Percentiles rank a stretch among this genome's conserved stretches.
phyloP scores from a whole-genome alignment of 2,797 vertebrate species.

The Eulemur rubriventer region DNA sequence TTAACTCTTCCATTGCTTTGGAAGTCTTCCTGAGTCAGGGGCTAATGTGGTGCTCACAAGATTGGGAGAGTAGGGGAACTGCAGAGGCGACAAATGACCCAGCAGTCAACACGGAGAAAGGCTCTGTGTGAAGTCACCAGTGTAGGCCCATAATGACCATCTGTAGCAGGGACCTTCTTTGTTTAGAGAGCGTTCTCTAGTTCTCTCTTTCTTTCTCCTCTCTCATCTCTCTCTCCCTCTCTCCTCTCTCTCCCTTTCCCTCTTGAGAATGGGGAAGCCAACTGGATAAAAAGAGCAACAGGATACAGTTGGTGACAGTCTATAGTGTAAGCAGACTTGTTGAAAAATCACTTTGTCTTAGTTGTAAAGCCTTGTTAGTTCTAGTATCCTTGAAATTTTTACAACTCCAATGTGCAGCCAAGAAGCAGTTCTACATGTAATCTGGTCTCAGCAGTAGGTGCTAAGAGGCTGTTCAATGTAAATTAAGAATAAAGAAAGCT shows the following conservation, averaged over 20 bases:
- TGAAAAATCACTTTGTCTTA: conserved; percentile 50
- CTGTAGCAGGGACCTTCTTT: neutral
- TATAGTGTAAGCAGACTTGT: neutral
- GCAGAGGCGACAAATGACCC: neutral
- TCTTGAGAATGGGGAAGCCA: neutral
- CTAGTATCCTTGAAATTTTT: conserved; percentile 7
- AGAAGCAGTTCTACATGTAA: neutral
- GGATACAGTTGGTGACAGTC: neutral
- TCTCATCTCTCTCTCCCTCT: neutral
- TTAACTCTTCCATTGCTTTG: neutral
- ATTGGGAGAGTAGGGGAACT: neutral
- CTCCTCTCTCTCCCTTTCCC: neutral
- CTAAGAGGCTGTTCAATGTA: neutral
- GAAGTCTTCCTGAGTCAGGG: neutral
- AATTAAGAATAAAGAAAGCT: neutral
- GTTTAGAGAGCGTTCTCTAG: neutral
- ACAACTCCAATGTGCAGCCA: neutral
- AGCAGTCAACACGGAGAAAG: neutral
- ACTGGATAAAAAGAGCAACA: neutral
- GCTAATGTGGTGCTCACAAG: neutral
- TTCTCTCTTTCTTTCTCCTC: neutral
- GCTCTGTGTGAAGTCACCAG: neutral
- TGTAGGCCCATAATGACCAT: neutral
- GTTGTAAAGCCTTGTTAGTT: conserved; percentile 35
- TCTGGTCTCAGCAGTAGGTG: neutral